phyloP scores from a whole-genome alignment of 1,140 invertebrate genomes.

The Caenorhabditis brenneri region DNA sequence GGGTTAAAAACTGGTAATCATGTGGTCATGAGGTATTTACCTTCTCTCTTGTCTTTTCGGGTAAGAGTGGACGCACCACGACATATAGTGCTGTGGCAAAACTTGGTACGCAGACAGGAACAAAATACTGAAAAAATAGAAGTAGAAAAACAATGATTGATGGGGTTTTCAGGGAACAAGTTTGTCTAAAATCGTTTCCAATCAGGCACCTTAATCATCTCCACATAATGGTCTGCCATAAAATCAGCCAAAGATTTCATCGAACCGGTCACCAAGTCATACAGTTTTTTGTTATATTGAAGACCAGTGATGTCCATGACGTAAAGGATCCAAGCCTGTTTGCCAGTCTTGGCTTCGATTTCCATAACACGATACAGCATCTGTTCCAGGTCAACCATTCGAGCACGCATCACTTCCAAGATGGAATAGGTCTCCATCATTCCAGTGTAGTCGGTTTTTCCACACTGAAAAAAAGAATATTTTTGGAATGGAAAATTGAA shows the following conservation, averaged over 20 bases:
- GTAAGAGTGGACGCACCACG: constrained; percentile 34
- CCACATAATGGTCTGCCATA: constrained; percentile 66
- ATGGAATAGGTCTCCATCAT: constrained; percentile 63
- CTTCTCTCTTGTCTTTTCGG: constrained; percentile 44
- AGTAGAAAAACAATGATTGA: background rate
- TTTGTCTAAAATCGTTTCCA: background rate
- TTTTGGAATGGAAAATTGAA: no score
- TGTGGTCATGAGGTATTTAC: constrained; percentile 9
- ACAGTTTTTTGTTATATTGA: constrained; percentile 62
- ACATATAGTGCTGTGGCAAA: constrained; percentile 44
- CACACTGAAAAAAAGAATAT: constrained; percentile 54
- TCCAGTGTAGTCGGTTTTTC: constrained; percentile 62
- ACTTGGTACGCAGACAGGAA: constrained; percentile 43
- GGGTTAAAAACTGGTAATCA: background rate
- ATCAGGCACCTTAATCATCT: constrained; percentile 59
- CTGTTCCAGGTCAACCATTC: constrained; percentile 63
- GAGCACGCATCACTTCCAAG: constrained; percentile 62
- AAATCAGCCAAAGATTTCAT: constrained; percentile 60
- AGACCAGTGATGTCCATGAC: constrained; percentile 64
- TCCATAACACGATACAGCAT: constrained; percentile 60
- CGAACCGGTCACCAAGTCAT: constrained; percentile 59
- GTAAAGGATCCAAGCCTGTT: constrained; percentile 63
- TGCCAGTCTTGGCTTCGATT: constrained; percentile 61
- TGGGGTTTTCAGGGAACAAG: background rate
- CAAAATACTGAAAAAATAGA: constrained; percentile 21